Evolutionary conservation across 1,140 invertebrate species (phyloP), one percentile per base, ranked within the genome.

Genomic region (Teleopsis dalmanni): DNA sequence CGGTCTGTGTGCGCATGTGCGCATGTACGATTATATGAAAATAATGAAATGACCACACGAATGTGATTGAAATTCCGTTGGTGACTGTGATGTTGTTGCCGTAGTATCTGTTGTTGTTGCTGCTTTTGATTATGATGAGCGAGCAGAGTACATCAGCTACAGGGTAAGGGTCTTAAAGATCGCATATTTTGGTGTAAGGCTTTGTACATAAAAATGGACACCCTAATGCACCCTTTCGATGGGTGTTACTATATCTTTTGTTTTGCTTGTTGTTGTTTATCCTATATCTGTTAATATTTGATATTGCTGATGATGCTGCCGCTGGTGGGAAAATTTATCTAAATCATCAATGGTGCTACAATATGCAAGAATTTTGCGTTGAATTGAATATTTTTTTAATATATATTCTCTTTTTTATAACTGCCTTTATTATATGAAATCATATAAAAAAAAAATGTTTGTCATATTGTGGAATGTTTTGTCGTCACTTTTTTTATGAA

Each of bases 401-500:
- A 14, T 47, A 10, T n/a, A 11, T 3, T 21, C 21, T 3, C 52
- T 21, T 42, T 42, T 26, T 10, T 41, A 53, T 52, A 53, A 57
- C 7, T 18, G 8, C 9, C 18, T 25, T 43, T 43, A 23, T 45
- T 19, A 23, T 29, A 57, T 13, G 41, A 43, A 43, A 50, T 57
- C 56, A 26, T 41, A 29, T 43, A 29, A 43, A 43, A 29, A 27
- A 16, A 43, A 43, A 50, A 36, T 60, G 63, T 62, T 65, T 66
- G 63, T 63, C 60, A 63, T 65, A 65, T 66, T 66, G 63, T 66
- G 63, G 64, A 67, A 67, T 67, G 64, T 66, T 67, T 67, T 67
- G 64, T 67, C 64, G 64, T 67, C 64, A 67, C 64, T 58, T 67
- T 62, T 58, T 52, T 50, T 10, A 13, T 22, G 29, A 47, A 40